phyloP scores from a whole-genome alignment of 2,888 invertebrate genomes.

The Sialis lutaria region DNA sequence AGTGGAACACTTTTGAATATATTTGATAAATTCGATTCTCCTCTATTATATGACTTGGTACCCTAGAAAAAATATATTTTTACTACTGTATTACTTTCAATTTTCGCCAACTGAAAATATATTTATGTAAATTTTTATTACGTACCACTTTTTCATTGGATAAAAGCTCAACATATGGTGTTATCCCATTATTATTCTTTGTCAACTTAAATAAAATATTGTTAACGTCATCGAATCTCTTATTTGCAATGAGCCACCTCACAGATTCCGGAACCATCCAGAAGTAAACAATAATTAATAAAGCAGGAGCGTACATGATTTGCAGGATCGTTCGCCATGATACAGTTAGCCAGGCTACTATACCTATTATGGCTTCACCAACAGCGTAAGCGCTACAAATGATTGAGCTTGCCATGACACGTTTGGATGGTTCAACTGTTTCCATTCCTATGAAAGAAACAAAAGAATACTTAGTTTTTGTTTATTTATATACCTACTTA shows the following conservation, averaged over 20 bases:
- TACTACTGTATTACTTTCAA: too few relatives aligned
- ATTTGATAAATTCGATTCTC: neutral
- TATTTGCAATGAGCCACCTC: slow-evolving; percentile 54
- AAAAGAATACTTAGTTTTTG: neutral
- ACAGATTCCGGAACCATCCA: slow-evolving; percentile 55
- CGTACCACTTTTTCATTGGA: too few relatives aligned
- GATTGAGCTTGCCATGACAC: slow-evolving; percentile 53
- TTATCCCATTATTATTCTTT: slow-evolving; percentile 42
- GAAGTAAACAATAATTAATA: slow-evolving; percentile 46
- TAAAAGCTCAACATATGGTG: slow-evolving; percentile 32
- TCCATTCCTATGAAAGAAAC: slow-evolving; percentile 41
- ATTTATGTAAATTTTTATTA: too few relatives aligned
- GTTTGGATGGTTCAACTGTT: slow-evolving; percentile 52
- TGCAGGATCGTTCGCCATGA: slow-evolving; percentile 52
- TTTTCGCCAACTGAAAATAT: too few relatives aligned
- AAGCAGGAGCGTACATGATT: slow-evolving; percentile 45
- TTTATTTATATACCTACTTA: too few relatives aligned
- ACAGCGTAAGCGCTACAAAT: slow-evolving; percentile 52
- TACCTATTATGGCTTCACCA: slow-evolving; percentile 48
- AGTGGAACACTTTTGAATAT: slow-evolving; percentile 19
- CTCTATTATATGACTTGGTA: too few relatives aligned
- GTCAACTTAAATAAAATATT: slow-evolving; percentile 41
- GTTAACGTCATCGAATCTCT: slow-evolving; percentile 36
- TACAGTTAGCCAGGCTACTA: slow-evolving; percentile 44
- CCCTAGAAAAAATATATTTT: too few relatives aligned